Evolutionary conservation across 2,888 invertebrate genomes (phyloP).

Genomic region (Papilio demoleus): DNA sequence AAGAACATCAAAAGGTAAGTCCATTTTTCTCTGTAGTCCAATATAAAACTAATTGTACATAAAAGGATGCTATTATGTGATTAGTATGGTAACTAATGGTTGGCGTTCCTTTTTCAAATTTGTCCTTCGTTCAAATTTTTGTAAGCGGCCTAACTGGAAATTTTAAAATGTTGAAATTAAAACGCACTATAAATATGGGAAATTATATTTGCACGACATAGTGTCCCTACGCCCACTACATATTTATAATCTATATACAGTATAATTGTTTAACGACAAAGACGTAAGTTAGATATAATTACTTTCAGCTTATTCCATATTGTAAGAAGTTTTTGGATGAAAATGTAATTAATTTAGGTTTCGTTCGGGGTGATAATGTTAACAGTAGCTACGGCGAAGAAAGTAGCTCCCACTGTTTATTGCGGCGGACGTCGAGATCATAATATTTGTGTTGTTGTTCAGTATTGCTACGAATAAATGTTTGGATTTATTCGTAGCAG

Average conservation of each 20-base stretch:
- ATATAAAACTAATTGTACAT: background rate
- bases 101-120: background rate
- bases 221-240: too few species aligned
- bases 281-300: constrained; percentile 33
- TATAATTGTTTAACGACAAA: constrained; percentile 6
- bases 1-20: constrained; percentile 59
- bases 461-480: background rate
- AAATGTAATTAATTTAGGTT: constrained; percentile 59
- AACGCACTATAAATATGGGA: too few species aligned
- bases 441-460: background rate
- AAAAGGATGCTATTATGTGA: background rate
- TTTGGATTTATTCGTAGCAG: background rate
- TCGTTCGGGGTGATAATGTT: constrained; percentile 48
- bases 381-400: constrained; percentile 42
- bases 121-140: too few species aligned
- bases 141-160: too few species aligned
- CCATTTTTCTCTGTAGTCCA: too few species aligned
- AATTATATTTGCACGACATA: too few species aligned
- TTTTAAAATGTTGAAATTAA: too few species aligned
- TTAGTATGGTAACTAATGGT: background rate
- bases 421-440: background rate
- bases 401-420: constrained; percentile 43
- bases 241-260: background rate
- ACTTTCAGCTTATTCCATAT: constrained; percentile 63
- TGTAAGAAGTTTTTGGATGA: constrained; percentile 67